These are phyloP conservation scores for Pelobates fuscus DNA, from an alignment of 2,113 vertebrate genomes.

Conservation along the genomic window DNA sequence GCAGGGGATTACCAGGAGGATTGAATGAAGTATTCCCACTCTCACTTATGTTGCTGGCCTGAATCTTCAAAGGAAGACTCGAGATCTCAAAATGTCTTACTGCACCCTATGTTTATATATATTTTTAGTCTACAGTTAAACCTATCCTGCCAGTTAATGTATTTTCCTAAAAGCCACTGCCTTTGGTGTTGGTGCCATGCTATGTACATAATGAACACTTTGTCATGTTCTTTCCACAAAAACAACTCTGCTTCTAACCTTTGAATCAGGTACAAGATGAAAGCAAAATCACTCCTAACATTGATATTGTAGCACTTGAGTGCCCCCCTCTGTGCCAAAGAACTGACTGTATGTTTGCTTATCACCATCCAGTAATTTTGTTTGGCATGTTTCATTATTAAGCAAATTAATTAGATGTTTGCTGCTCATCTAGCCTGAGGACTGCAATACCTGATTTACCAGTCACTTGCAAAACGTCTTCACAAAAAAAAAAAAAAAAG, in stretches of 20 bases:
- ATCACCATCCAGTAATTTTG: not conserved
- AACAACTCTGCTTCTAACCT: not conserved
- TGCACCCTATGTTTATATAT: too few species aligned
- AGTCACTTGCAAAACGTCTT: not conserved
- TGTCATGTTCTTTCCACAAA: not conserved
- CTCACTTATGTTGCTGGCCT: too few species aligned
- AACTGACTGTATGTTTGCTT: not conserved
- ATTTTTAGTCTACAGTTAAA: too few species aligned
- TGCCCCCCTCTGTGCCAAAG: conserved; percentile 7
- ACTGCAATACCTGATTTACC: not conserved
- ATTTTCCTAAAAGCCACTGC: not conserved
- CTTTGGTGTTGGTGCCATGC: not conserved
- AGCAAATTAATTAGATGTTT: not conserved
- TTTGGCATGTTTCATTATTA: not conserved
- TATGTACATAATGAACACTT: not conserved
- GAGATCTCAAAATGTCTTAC: too few species aligned
- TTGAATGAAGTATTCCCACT: too few species aligned
- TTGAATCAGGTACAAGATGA: not conserved
- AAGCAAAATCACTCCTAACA: not conserved
- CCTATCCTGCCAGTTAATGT: too few species aligned
- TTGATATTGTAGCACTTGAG: not conserved
- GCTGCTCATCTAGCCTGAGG: not conserved
- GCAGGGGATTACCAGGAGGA: too few species aligned
- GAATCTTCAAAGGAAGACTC: too few species aligned
- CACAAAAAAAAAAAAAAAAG: too few species aligned